phyloP scores from a whole-genome alignment of 92 coral and sea anemone genomes.

The Epizoanthus ramosus region DNA sequence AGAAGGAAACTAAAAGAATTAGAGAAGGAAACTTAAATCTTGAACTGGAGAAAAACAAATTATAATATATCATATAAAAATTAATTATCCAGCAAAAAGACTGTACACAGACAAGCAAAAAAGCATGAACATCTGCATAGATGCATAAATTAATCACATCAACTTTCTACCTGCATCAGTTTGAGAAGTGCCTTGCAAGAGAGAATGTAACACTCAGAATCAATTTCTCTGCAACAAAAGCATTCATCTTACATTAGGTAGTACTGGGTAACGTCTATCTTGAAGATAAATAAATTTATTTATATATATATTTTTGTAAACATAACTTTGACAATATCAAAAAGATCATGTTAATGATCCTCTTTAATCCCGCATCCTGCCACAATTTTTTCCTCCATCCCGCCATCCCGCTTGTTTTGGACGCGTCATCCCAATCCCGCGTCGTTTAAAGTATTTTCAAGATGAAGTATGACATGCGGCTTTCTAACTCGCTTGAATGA shows the following conservation, averaged over 20 bases:
- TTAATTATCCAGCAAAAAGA: not conserved
- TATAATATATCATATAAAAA: not conserved
- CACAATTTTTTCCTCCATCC: no score
- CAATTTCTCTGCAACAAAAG: constrained; percentile 77
- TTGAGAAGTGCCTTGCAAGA: constrained; percentile 83
- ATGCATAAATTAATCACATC: not conserved
- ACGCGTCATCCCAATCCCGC: no score
- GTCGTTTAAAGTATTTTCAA: no score
- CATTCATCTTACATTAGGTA: not conserved
- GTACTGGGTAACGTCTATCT: no score
- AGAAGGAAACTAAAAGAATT: not conserved
- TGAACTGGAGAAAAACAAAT: not conserved
- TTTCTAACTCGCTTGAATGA: no score
- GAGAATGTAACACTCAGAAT: constrained; percentile 78
- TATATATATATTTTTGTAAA: no score
- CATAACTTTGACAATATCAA: no score
- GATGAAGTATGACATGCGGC: no score
- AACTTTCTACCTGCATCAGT: constrained; percentile 79
- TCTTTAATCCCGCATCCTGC: no score
- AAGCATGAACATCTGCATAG: not conserved
- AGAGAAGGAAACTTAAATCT: not conserved
- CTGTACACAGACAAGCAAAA: not conserved
- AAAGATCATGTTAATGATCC: no score
- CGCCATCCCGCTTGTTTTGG: no score
- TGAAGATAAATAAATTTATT: no score